Base-by-base conservation (phyloP, 2,797 vertebrate species). In the Jordanella pulchra region DNA sequence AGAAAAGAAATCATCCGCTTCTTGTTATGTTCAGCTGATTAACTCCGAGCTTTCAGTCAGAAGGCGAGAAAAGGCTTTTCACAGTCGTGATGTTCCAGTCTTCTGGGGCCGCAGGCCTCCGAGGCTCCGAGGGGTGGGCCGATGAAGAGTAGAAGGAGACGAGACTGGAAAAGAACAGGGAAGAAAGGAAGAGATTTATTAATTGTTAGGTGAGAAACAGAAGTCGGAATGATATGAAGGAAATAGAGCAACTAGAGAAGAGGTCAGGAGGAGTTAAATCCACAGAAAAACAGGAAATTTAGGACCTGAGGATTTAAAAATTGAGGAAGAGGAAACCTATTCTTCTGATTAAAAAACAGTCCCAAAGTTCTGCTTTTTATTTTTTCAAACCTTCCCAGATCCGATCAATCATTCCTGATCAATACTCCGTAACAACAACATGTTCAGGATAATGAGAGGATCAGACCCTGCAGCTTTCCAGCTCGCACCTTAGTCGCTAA, bases 111-210 rank as follows among this genome's bases (percentile, higher is more conserved):
- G 48, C 39, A 78, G 82, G 85, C 85, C 83, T 85, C 80, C 0
- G 35, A 81, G 80, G 85, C 82, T 81, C 85, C 0, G 71, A 77
- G 80, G 85, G 85, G 85, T 13, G 82, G 85, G 50, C 44, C 72
- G 9, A 72, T 44, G 32, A 64, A 5, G 51, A 72, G 6, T 42
- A 67, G 14, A 2, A 47, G 47, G 44, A 25, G 48, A n/a, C 13
- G 14, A 65, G 25, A 23, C 30, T 13, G 25, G 30, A 21, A 13
- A 23, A 56, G 3, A 35, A 81, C 7, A 15, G 30, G 23, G 15
- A 48, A 7, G 35, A n/a, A 42, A 18, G 23, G 25, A 64, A 14
- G 7, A 17, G 28, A 35, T 65, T 45, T 4, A 45, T 45, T 39
- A 39, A n/a, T 15, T 15, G 7, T 42, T 7, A 2, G 7, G 7